Evolutionary conservation across 92 coral and sea anemone species (phyloP), one percentile per base, ranked within the genome.

Genomic region (Porites divaricata): DNA sequence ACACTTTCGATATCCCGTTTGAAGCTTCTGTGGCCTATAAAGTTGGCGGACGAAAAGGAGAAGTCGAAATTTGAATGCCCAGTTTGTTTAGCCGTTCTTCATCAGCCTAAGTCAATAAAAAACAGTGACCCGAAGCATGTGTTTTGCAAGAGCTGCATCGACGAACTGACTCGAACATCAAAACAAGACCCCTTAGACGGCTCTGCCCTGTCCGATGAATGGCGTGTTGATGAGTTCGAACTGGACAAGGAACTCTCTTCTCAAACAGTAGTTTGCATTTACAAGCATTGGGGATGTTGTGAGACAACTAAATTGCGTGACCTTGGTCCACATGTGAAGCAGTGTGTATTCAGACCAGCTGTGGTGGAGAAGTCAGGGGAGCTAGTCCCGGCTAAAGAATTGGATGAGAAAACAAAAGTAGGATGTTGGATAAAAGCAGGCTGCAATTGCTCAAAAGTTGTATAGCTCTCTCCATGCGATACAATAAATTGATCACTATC

Each of bases 121-220:
- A 85, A 74, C 22, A 93, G 91, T 63, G 74, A 82, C n/a, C 85
- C 96, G 2, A 95, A 93, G 65, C 98, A 93, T 80, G 88, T 96
- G 20, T 96, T 90, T 71, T 96, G 99, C 80, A 96, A 92, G 84
- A 65, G 93, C 14, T 96, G 99, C 58, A 91, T 96, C 53, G 92
- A 95, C 83, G 98, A 96, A 74, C 79, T 93, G 17, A 95, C 99
- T 1, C 95, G 98, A 45, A 96, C 99, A 13, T 95, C 98, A 63
- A 96, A 96, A 75, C 93, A 79, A 13, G 93, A 96, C 86, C 99
- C 99, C 2, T 90, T 96, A 41, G 90, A 95, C 75, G 95, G 92
- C 72, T 72, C 82, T 4, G 93, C 93, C 1, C 65, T 96, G 59
- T 51, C 63, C 1, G 95, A 95, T 4, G 91, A 87, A 75, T 96